Conservation (phyloP, 2,888 invertebrate genomes). For the Meloe dianella region DNA sequence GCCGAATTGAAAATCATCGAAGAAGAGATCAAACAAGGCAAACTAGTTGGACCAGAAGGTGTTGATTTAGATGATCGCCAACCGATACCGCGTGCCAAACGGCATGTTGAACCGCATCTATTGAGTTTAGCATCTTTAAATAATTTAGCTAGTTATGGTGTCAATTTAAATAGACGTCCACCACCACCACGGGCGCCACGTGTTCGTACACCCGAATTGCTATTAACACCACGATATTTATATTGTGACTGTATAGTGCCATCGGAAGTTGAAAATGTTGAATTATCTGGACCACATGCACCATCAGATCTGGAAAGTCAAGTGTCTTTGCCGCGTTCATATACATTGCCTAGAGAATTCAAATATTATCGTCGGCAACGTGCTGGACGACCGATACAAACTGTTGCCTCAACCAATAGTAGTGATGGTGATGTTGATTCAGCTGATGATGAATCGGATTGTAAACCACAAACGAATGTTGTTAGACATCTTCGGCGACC, state of each 20-base stretch:
- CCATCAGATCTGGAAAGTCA: constrained; percentile 78
- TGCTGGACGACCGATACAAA: constrained; percentile 66
- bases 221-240: constrained; percentile 77
- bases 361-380: constrained; percentile 71
- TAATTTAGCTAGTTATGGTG: constrained; percentile 57
- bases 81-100: constrained; percentile 75
- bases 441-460: constrained; percentile 67
- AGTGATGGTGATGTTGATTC: constrained; percentile 84
- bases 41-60: constrained; percentile 67
- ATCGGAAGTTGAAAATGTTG: constrained; percentile 49
- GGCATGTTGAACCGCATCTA: constrained; percentile 65
- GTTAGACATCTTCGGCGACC: constrained; percentile 58
- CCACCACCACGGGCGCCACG: constrained; percentile 58
- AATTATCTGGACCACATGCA: constrained; percentile 50
- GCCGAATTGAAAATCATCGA: constrained; percentile 83
- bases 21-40: constrained; percentile 86
- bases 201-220: constrained; percentile 78
- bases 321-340: constrained; percentile 82
- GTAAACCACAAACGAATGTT: constrained; percentile 55
- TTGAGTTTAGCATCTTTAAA: constrained; percentile 61
- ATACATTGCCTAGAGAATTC: constrained; percentile 84
- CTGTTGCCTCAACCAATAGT: constrained; percentile 82
- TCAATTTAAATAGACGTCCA: constrained; percentile 54
- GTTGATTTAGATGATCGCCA: constrained; percentile 64
- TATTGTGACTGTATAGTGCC: constrained; percentile 61